Evolutionary conservation across 2,113 vertebrate species (phyloP).

Genomic region (Muntiacus muntjak): DNA sequence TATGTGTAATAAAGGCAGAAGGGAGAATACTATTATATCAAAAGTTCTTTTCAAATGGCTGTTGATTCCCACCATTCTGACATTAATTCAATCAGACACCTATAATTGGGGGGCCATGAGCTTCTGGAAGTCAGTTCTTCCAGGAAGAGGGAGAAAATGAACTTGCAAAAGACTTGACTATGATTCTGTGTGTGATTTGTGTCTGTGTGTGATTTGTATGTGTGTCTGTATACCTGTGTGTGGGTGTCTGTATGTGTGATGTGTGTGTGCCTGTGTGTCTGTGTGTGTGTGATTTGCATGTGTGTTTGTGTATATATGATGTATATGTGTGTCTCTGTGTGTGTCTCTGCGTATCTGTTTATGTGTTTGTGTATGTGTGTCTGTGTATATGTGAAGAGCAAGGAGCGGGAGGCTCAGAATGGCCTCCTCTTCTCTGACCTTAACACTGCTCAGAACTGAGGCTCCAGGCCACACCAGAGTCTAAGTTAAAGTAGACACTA

Average conservation of each 20-base stretch:
- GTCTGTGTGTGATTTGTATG: neutral
- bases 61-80: neutral
- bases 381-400: neutral
- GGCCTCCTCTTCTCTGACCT: neutral
- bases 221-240: neutral
- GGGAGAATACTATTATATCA: neutral
- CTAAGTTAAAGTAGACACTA: neutral
- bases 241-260: neutral
- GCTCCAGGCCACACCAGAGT: neutral
- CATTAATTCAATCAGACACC: neutral
- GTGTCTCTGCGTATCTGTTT: neutral
- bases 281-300: neutral
- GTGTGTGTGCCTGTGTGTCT: neutral
- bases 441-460: neutral
- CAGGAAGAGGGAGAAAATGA: neutral
- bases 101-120: neutral
- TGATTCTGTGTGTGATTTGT: neutral
- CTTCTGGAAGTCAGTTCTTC: neutral
- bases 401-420: fast-evolving
- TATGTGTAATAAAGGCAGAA: neutral
- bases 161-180: neutral
- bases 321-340: neutral
- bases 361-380: neutral
- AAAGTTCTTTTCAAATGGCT: neutral
- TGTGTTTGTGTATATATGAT: neutral